Conservation (phyloP, 2,888 invertebrate species). For the Rhimphoctona megacephalus region DNA sequence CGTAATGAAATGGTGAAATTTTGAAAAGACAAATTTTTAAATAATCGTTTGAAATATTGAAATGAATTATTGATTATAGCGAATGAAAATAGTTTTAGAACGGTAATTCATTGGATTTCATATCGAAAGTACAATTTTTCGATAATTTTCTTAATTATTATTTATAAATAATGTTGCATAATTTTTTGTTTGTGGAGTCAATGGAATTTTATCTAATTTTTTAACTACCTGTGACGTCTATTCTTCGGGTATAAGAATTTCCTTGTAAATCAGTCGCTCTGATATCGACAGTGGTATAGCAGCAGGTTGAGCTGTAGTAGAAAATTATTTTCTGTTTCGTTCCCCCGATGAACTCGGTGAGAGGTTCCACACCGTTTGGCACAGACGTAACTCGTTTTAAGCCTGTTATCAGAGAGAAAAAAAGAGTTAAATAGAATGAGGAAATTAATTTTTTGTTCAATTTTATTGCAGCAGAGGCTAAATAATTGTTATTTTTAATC, state of each 20-base stretch:
- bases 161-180: too few species aligned
- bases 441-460: neutral
- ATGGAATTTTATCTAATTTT: neutral
- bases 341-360: constrained; percentile 89
- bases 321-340: constrained; percentile 89
- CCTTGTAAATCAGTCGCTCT: constrained; percentile 90
- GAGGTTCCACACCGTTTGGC: constrained; percentile 87
- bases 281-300: constrained; percentile 89
- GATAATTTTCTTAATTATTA: too few species aligned
- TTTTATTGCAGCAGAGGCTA: neutral
- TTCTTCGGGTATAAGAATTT: constrained; percentile 88
- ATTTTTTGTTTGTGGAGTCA: neutral
- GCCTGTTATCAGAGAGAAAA: constrained; percentile 72
- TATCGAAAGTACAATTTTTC: too few species aligned
- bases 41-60: too few species aligned
- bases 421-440: neutral
- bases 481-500: neutral
- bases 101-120: too few species aligned
- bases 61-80: too few species aligned
- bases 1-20: neutral
- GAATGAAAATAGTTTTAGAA: too few species aligned
- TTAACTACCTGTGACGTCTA: constrained; percentile 87
- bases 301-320: constrained; percentile 90
- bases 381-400: constrained; percentile 80
- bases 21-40: too few species aligned